These are phyloP conservation scores for Melopsittacus undulatus DNA, from an alignment of 2,797 vertebrate genomes.

Conservation along the genomic window DNA sequence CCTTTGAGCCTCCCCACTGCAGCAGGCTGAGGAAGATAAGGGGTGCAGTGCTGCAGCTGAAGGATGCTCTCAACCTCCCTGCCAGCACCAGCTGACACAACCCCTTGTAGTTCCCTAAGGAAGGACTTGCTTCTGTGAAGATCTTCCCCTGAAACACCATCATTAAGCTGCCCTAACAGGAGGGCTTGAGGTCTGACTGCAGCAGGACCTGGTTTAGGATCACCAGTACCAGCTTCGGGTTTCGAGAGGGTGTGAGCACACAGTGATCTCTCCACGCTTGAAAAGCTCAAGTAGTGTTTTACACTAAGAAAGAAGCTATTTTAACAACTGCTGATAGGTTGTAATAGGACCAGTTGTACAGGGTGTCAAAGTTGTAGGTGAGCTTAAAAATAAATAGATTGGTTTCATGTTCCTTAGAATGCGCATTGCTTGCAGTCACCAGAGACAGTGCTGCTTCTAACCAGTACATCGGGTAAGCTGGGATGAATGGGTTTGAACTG, in stretches of 20 bases:
- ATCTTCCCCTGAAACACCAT: neutral
- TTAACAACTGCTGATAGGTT: neutral
- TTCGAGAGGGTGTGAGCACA: neutral
- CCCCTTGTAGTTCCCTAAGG: neutral
- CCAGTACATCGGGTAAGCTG: neutral
- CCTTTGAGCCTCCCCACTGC: neutral
- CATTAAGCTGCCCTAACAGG: too few relatives aligned
- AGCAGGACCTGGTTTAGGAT: neutral
- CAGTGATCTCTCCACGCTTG: neutral
- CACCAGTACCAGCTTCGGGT: neutral
- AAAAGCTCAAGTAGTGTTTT: neutral
- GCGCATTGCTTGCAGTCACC: neutral
- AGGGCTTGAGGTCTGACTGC: neutral
- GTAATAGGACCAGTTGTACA: fast-evolving
- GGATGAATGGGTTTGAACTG: neutral
- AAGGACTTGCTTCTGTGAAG: neutral
- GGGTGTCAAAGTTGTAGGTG: neutral
- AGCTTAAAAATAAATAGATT: neutral
- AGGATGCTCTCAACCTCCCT: fast-evolving
- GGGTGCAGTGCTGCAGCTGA: fast-evolving
- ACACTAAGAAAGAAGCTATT: neutral
- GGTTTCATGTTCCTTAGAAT: neutral
- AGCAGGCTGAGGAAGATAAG: neutral
- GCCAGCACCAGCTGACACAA: neutral
- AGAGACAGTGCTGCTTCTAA: too few relatives aligned